phyloP scores from a whole-genome alignment of 1,140 invertebrate genomes.

The Macrotrachela quadricornifera region DNA sequence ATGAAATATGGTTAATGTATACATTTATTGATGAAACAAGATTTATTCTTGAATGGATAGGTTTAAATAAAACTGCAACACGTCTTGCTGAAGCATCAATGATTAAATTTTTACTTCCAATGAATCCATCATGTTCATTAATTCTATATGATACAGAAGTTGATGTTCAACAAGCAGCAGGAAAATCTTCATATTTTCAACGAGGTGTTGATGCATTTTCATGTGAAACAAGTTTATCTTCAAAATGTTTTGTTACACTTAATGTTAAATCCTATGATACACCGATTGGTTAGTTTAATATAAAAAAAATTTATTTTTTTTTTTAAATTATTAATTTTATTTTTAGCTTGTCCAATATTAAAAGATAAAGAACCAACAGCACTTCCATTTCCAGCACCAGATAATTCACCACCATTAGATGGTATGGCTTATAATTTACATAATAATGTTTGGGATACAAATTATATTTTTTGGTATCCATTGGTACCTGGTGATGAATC shows the following conservation, averaged over 20 bases:
- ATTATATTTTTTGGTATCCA: constrained; percentile 23
- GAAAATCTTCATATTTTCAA: too few relatives aligned
- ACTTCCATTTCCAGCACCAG: constrained; percentile 15
- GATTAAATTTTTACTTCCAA: constrained; percentile 16
- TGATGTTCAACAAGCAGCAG: too few relatives aligned
- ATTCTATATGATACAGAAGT: constrained; percentile 16
- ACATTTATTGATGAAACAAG: neutral
- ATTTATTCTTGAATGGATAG: constrained; percentile 9
- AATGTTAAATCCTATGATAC: neutral
- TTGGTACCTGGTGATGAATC: constrained; percentile 13
- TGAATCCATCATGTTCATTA: constrained; percentile 14
- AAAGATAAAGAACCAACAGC: constrained; percentile 11
- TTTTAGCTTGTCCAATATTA: constrained; percentile 14
- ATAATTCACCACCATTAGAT: constrained; percentile 11
- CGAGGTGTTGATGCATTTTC: too few relatives aligned
- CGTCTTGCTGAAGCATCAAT: constrained; percentile 16
- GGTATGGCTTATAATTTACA: constrained; percentile 19
- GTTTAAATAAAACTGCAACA: constrained; percentile 17
- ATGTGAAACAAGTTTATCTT: too few relatives aligned
- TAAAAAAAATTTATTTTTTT: neutral
- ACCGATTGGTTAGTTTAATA: neutral
- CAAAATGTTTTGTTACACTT: neutral
- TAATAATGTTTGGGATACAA: constrained; percentile 25
- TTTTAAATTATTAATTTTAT: neutral
- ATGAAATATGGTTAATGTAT: neutral